Evolutionary conservation across 2,888 invertebrate genomes (phyloP), one percentile per base, ranked within the genome.

Genomic region (Galeruca laticollis): DNA sequence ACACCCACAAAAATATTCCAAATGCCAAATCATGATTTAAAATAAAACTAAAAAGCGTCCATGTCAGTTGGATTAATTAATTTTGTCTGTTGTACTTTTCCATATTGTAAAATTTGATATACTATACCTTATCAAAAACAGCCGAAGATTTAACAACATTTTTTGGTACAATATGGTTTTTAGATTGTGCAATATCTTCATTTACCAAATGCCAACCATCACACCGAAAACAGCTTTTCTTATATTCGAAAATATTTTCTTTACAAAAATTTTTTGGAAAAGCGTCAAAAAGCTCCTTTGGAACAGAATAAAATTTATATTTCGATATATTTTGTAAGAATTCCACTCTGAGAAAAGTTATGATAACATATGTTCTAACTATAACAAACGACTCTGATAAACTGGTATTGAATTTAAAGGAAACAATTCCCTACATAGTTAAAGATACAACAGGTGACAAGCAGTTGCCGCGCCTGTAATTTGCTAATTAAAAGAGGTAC

Each of bases 231-330:
- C 26, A 54, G 31, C 54, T 31, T 54, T 31, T 54, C 31, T 57
- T 35, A 18, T 31, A 54, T 31, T 35, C 15, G 20, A 35, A 35
- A 57, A 33, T 18, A 18, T 26, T 35, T 57, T 57, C 35, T 57
- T 18, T 35, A 15, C 35, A 57, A 15, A 57, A 57, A 13, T 31
- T 21, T 52, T 37, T 37, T 67, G 40, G 33, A 33, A 59, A 70
- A 66, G 66, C 70, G 51, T 43, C 66, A 62, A 62, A n/a, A 66
- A 70, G 66, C 70, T 56, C 57, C 51, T 57, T 57, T 35, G 56
- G 18, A 33, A 35, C 35, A 31, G 8, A 57, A 57, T 57, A 35
- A 11, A 52, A 52, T 52, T 26, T 47, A 20, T 18, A 51, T 51
- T 51, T 51, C 18, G 20, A 20, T 4, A 21, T n/a, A 26, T 52